Conservation (phyloP, 2,797 vertebrate species). For the Salarias fasciatus region DNA sequence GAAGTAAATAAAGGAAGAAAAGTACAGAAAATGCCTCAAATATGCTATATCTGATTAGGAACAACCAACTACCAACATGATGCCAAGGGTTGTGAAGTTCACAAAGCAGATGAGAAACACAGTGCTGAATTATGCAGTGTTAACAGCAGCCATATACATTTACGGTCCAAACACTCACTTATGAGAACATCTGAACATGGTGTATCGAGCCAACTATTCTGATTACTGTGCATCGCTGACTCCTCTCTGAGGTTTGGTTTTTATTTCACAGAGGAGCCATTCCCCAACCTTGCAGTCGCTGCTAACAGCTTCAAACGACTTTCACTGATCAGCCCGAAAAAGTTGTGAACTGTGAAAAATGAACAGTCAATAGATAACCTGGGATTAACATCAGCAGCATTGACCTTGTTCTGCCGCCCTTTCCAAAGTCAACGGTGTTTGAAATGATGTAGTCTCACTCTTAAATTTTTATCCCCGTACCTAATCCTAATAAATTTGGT, state of each 20-base stretch:
- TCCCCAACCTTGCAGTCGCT: background rate
- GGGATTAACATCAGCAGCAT: slow-evolving; percentile 4
- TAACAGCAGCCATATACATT: too few species aligned
- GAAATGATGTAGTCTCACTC: slow-evolving; percentile 13
- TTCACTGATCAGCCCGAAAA: slow-evolving; percentile 6
- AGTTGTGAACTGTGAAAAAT: slow-evolving; percentile 14
- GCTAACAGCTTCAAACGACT: slow-evolving; percentile 10
- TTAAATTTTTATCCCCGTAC: slow-evolving; percentile 4
- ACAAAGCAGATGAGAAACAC: background rate
- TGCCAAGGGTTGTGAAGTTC: background rate
- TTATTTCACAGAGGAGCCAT: slow-evolving; percentile 5
- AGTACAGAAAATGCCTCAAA: background rate
- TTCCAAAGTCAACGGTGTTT: slow-evolving; percentile 13
- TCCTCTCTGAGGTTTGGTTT: slow-evolving; percentile 1
- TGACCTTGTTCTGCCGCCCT: slow-evolving; percentile 3
- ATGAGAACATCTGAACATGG: background rate
- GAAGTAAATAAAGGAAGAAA: background rate
- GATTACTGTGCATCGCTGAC: background rate
- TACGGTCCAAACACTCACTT: too few species aligned
- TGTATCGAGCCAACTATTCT: background rate
- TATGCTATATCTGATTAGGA: slow-evolving; percentile 1
- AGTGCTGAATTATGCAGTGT: too few species aligned
- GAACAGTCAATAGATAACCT: slow-evolving; percentile 4
- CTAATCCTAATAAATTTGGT: background rate
- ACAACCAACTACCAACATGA: slow-evolving; percentile 2